Evolutionary conservation across 2,888 invertebrate genomes (phyloP), one percentile per base, ranked within the genome.

Genomic region (Exocentrus adspersus): DNA sequence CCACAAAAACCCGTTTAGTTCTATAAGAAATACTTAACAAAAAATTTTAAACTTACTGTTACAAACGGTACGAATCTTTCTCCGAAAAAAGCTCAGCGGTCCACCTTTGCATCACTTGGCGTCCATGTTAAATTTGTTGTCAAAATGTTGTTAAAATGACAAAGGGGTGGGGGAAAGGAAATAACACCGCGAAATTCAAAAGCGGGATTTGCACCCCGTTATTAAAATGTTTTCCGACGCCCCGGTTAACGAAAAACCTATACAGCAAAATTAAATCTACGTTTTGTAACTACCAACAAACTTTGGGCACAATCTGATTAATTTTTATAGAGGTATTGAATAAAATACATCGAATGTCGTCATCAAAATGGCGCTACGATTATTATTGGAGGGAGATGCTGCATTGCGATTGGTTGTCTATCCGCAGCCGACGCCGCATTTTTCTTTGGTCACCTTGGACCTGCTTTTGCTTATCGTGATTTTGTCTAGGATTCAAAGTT

Each of bases 81-180:
- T 24, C 45, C 21, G 60, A 28, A 59, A 60, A 53, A 30, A 58
- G 58, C 56, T 56, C 54, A 65, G 53, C 53, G 51, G 43, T 56
- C 50, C 43, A 62, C 65, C 62, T 59, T 56, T 56, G 54, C 59
- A 56, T 59, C 37, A 59, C 42, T 46, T n/a, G 59, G 65, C 65
- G 50, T 62, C 65, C 65, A 65, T 65, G 59, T 65, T 65, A 42
- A 52, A 60, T 62, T 45, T 41, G 30, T 19, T 61, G 48, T 65
- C 50, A 58, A n/a, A n/a, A n/a, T n/a, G n/a, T n/a, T n/a, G n/a
- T n/a, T 62, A 58, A 62, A 65, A 62, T 62, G 46, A 24, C 21
- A 46, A 9, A 53, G 52, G 58, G 43, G 61, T 42, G 17, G 43
- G 53, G n/a, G 45, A 59, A 37, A 10, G 5, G 21, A 50, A 24